Evolutionary conservation across 1,140 invertebrate genomes (phyloP).

Genomic region (Drosophila eugracilis): DNA sequence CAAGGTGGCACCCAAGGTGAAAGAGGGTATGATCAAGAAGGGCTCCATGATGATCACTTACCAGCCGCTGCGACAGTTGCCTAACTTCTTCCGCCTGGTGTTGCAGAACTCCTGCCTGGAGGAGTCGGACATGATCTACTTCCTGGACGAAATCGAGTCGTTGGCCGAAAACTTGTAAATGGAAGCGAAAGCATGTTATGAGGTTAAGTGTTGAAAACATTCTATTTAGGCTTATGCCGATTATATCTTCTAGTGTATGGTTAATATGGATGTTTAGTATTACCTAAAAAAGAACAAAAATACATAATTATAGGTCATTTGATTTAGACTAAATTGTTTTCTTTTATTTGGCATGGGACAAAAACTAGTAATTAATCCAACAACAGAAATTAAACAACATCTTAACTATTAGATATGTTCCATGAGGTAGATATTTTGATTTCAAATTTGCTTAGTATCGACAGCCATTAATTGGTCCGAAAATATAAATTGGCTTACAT

Average conservation of each 20-base stretch:
- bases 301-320: conserved; percentile 39
- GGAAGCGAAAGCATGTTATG: conserved; percentile 10
- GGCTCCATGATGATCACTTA: conserved; percentile 98
- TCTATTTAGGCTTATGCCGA: conserved; percentile 62
- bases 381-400: too few relatives aligned
- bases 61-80: conserved; percentile 91
- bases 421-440: not conserved
- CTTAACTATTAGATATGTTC: not conserved
- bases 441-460: too few relatives aligned
- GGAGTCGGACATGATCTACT: conserved; percentile 92
- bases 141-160: conserved; percentile 94
- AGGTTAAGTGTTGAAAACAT: conserved; percentile 60
- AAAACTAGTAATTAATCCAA: too few relatives aligned
- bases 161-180: conserved; percentile 89
- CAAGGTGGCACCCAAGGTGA: conserved; percentile 95
- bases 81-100: conserved; percentile 97
- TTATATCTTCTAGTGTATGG: conserved; percentile 33
- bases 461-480: too few relatives aligned
- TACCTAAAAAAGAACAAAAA: conserved; percentile 31
- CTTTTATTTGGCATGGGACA: not conserved
- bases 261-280: conserved; percentile 39
- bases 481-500: too few relatives aligned
- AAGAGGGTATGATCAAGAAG: conserved; percentile 96
- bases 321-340: conserved; percentile 18
- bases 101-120: conserved; percentile 94